Evolutionary conservation across 2,113 vertebrate genomes (phyloP).

Genomic region (Mastomys coucha): DNA sequence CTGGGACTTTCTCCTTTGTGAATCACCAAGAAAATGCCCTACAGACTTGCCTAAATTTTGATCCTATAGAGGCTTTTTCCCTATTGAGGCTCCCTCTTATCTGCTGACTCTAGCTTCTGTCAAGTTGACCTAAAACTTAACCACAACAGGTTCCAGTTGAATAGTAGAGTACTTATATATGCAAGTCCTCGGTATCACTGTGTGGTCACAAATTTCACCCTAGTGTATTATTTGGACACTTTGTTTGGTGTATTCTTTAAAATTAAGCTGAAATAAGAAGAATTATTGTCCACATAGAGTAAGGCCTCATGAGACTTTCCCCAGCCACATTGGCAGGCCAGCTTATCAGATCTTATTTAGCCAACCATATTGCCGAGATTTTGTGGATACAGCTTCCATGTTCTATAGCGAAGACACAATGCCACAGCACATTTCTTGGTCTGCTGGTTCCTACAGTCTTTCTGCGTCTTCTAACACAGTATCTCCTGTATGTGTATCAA

Average conservation of each 20-base stretch:
- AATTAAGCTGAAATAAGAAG: neutral
- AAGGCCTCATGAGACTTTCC: neutral
- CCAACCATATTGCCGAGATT: neutral
- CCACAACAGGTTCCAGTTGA: neutral
- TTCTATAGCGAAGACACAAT: neutral
- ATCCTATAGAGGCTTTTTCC: neutral
- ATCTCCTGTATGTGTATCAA: neutral
- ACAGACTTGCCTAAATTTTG: neutral
- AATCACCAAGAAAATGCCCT: neutral
- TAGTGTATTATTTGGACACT: conserved; percentile 12
- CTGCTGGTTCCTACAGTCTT: neutral
- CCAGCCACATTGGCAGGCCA: neutral
- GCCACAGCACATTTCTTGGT: neutral
- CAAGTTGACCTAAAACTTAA: neutral
- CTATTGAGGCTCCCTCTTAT: no score
- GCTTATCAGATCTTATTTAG: neutral
- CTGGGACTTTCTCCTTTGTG: neutral
- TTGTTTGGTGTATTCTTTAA: conserved; percentile 12
- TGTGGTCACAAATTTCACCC: neutral
- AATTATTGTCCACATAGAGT: neutral
- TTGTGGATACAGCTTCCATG: neutral
- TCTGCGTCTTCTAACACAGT: neutral
- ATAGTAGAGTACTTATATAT: neutral
- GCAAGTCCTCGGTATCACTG: neutral
- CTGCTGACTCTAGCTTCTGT: neutral